phyloP scores from a whole-genome alignment of 2,888 invertebrate genomes.

The Mimas tiliae region DNA sequence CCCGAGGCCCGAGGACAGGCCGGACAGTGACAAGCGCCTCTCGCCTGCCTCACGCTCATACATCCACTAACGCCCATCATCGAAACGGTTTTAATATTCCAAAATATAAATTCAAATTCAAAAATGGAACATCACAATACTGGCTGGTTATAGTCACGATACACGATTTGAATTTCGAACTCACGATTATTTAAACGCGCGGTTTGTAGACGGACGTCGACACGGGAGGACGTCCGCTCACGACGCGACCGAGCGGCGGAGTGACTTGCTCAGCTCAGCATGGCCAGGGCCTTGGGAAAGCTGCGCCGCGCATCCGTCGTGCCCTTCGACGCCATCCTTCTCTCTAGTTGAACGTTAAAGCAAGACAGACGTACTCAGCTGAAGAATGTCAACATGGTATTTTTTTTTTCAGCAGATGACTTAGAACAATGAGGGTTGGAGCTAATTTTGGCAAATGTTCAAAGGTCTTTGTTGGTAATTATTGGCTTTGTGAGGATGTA shows the following conservation, averaged over 20 bases:
- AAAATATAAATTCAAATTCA: constrained; percentile 38
- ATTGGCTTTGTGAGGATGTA: constrained; percentile 21
- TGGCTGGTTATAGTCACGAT: constrained; percentile 30
- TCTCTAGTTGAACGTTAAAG: constrained; percentile 32
- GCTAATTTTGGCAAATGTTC: constrained; percentile 47
- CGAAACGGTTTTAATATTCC: constrained; percentile 47
- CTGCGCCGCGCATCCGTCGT: constrained; percentile 54
- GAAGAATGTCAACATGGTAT: constrained; percentile 55
- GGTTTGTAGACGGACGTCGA: constrained; percentile 29
- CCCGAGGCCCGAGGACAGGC: constrained; percentile 79
- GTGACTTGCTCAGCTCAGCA: constrained; percentile 46
- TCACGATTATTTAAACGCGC: constrained; percentile 48
- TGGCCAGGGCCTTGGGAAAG: constrained; percentile 44
- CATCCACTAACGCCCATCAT: constrained; percentile 85
- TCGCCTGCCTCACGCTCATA: constrained; percentile 82
- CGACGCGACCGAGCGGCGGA: constrained; percentile 68
- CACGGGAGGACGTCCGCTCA: constrained; percentile 65
- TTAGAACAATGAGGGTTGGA: constrained; percentile 45
- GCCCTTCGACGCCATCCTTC: constrained; percentile 41
- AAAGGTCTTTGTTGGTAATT: constrained; percentile 16
- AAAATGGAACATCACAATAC: constrained; percentile 29
- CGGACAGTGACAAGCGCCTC: constrained; percentile 84
- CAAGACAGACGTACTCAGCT: constrained; percentile 34
- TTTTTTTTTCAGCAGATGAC: constrained; percentile 53
- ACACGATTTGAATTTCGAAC: constrained; percentile 36